Evolutionary conservation across 2,113 vertebrate species (phyloP), one percentile per base, ranked within the genome.

Genomic region (Bagarius yarrelli): DNA sequence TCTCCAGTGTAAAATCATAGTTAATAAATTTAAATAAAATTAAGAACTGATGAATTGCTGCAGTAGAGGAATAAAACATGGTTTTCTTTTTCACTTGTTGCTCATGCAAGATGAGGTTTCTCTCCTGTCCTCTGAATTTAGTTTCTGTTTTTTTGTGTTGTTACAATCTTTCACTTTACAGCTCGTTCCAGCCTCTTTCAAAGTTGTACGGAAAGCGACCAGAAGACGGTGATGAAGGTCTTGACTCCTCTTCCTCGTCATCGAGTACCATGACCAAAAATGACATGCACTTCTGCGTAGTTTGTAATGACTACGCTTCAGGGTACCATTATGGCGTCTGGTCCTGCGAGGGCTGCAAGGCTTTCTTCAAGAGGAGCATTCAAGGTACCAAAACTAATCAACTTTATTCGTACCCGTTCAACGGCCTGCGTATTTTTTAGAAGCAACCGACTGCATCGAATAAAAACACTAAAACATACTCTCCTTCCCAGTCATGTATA

Each of bases 331-430:
- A 98, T 2, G 97, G 96, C 0, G 97, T 98, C 53, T 98, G 96
- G 96, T 97, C 96, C 0, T 98, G 97, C 12, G 97, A 98, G 90
- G 97, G 97, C 74, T 98, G 97, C 88, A 98, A 98, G 90, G 96
- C 97, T 18, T 98, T 98, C 86, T 98, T 98, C 88, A 98, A 98
- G 89, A 94, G 96, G 86, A 98, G 97, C 80, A 98, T 98, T 89
- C 97, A 98, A 95, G 97, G 97, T 98, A 94, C 11, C 27, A 21
- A 55, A 21, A 19, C 53, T 4, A 55, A 55, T 55, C 5, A 11
- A 55, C 53, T 53, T 8, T 23, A 47, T 6, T 13, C 14, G 0
- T 40, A 40, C 8, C 25, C 18, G 36, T 67, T 67, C 34, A 40
- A 3, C 9, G 1, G 32, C 36, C 19, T 64, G 30, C 11, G 14